phyloP scores from a whole-genome alignment of 2,113 vertebrate genomes.

The Corythornis madagascariensis region DNA sequence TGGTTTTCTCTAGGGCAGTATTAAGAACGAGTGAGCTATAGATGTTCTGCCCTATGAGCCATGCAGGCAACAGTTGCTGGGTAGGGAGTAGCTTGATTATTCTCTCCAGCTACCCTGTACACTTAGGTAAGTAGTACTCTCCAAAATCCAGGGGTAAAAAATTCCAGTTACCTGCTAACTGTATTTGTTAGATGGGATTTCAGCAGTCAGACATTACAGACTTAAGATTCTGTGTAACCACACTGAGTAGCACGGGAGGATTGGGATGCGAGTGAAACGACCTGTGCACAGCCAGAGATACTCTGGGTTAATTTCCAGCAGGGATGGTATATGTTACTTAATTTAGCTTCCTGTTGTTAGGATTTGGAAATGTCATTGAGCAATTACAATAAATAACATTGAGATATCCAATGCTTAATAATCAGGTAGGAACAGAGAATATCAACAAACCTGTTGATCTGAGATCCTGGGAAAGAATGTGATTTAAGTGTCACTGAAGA shows the following conservation, averaged over 20 bases:
- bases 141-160: too few species aligned
- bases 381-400: not conserved
- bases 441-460: not conserved
- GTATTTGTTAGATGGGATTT: not conserved
- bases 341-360: not conserved
- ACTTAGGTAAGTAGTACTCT: too few species aligned
- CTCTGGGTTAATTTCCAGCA: not conserved
- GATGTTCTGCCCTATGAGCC: not conserved
- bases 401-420: not conserved
- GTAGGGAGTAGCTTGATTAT: not conserved
- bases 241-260: not conserved
- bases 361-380: slow-evolving; percentile 9
- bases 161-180: not conserved
- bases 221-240: not conserved
- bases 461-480: not conserved
- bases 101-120: not conserved
- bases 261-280: not conserved
- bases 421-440: not conserved
- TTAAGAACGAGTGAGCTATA: too few species aligned
- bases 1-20: not conserved
- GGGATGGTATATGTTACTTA: not conserved
- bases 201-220: not conserved
- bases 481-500: not conserved
- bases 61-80: not conserved
- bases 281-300: not conserved